Percentiles rank a stretch among this genome's conserved stretches.
Evolutionary conservation across 2,888 invertebrate genomes (phyloP).

Genomic region (Zaprionus bogoriensis): DNA sequence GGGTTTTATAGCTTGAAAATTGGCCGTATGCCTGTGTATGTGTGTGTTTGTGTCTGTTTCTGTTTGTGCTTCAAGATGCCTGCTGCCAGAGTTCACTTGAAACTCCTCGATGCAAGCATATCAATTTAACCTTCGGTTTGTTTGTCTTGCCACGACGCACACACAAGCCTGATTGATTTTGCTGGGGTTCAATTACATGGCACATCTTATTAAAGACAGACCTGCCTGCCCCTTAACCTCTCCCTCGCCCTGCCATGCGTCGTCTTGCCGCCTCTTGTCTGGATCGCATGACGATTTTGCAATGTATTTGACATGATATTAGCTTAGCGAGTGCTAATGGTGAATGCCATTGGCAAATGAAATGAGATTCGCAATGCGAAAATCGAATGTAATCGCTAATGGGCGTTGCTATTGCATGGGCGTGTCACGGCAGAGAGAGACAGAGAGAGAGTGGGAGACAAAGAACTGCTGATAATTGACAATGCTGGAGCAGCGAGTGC

Average conservation of each 20-base stretch:
- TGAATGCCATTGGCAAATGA: slow-evolving; percentile 69
- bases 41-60: no score
- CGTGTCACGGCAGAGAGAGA: slow-evolving; percentile 10
- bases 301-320: slow-evolving; percentile 69
- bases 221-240: neutral
- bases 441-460: no score
- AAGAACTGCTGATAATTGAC: slow-evolving; percentile 75
- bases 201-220: slow-evolving; percentile 31
- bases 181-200: slow-evolving; percentile 47
- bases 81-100: slow-evolving; percentile 27
- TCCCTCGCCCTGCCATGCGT: no score
- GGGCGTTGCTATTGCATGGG: slow-evolving; percentile 53
- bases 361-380: slow-evolving; percentile 71
- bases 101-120: slow-evolving; percentile 28
- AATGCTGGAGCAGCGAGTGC: slow-evolving; percentile 41
- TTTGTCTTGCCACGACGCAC: slow-evolving; percentile 31
- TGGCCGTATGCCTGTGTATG: no score
- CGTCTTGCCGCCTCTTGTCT: neutral
- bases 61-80: no score
- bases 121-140: slow-evolving; percentile 47
- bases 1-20: neutral
- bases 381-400: slow-evolving; percentile 72
- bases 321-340: slow-evolving; percentile 66
- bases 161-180: slow-evolving; percentile 51
- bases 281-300: slow-evolving; percentile 34